These are phyloP conservation scores for Sturnira hondurensis DNA, from an alignment of 2,113 vertebrate genomes.

Conservation along the genomic window DNA sequence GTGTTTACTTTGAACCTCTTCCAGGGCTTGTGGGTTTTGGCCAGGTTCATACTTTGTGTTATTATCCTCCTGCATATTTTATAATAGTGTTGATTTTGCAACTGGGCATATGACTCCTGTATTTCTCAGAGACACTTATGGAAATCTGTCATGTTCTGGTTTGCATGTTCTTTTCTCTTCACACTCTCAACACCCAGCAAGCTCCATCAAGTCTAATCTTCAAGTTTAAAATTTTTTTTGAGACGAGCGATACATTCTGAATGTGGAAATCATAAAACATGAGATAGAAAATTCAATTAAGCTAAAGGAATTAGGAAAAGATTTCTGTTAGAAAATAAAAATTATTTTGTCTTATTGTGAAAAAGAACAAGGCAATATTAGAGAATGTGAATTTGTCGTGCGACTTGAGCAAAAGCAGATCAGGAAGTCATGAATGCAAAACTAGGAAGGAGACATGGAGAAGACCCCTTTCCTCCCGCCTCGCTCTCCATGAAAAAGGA, in stretches of 20 bases:
- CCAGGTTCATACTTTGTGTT: constrained; percentile 42
- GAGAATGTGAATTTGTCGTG: neutral
- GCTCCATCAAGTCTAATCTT: neutral
- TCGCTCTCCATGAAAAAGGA: neutral
- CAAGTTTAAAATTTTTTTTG: neutral
- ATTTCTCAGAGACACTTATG: constrained; percentile 42
- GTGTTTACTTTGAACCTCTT: constrained; percentile 73
- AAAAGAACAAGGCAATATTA: neutral
- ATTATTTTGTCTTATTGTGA: neutral
- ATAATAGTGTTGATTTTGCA: constrained; percentile 63
- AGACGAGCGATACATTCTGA: neutral
- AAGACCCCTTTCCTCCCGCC: neutral
- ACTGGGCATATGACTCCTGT: constrained; percentile 23
- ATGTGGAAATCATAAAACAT: neutral
- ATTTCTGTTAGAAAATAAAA: neutral
- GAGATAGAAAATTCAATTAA: neutral
- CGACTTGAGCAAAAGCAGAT: neutral
- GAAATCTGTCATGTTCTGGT: neutral
- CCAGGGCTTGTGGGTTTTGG: constrained; percentile 75
- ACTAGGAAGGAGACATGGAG: neutral
- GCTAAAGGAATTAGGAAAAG: neutral
- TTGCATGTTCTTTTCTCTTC: constrained; percentile 33
- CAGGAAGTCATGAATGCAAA: neutral
- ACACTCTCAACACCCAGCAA: neutral
- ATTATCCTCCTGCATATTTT: constrained; percentile 57